Percentiles rank a stretch among this genome's conserved stretches.
Conservation (phyloP, 2,888 invertebrate species). For the Autographa gamma region DNA sequence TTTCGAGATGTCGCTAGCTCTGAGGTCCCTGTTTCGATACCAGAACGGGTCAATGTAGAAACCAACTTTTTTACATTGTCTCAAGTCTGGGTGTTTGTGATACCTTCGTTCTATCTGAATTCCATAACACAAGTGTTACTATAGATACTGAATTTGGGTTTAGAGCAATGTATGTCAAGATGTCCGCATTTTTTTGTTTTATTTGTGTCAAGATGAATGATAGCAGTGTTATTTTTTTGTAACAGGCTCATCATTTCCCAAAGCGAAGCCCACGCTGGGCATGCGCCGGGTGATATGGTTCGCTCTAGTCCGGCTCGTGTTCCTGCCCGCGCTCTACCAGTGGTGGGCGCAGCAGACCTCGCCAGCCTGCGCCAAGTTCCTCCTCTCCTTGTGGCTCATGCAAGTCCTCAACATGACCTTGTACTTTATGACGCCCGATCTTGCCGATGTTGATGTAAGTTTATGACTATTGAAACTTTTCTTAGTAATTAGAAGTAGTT, state of each 20-base stretch:
- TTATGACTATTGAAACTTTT: not conserved
- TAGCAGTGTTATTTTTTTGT: not conserved
- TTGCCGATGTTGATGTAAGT: conserved; percentile 87
- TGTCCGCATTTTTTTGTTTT: no score
- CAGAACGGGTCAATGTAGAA: no score
- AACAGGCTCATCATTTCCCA: conserved; percentile 97
- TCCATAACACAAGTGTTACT: no score
- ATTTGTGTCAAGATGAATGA: no score
- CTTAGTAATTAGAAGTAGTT: no score
- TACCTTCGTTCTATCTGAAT: no score
- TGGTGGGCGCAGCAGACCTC: conserved; percentile 98
- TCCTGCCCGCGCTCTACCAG: conserved; percentile 94
- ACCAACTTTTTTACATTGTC: no score
- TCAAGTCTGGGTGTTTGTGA: no score
- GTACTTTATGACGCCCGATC: conserved; percentile 84
- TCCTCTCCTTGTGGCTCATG: conserved; percentile 93
- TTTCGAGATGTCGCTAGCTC: no score
- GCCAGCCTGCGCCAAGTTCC: conserved; percentile 91
- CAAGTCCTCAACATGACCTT: conserved; percentile 91
- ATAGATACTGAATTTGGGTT: no score
- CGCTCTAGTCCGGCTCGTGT: conserved; percentile 94
- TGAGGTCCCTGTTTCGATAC: no score
- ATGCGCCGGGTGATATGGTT: conserved; percentile 95
- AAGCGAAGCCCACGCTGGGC: conserved; percentile 98
- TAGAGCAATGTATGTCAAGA: no score